Percentiles rank a stretch among this genome's conserved stretches.
phyloP scores from a whole-genome alignment of 2,113 vertebrate species.

The Amblyopsis rosae region DNA sequence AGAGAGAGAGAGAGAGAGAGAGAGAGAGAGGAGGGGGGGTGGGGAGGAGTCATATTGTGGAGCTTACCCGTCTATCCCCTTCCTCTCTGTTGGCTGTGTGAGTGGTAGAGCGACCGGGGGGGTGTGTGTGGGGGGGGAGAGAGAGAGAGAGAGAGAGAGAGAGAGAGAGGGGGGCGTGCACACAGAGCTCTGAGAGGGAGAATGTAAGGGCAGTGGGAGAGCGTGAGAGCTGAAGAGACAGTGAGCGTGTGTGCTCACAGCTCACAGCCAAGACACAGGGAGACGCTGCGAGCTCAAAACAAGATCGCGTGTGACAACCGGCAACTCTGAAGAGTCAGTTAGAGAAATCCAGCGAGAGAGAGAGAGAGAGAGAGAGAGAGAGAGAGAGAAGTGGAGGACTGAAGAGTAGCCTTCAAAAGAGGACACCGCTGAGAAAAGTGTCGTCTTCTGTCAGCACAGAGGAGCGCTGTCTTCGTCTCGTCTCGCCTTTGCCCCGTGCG shows the following conservation, averaged over 20 bases:
- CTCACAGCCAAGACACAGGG: conserved; percentile 47
- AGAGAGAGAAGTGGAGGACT: conserved; percentile 26
- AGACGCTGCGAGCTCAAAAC: conserved; percentile 62
- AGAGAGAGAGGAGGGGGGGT: conserved; percentile 13
- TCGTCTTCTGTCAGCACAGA: conserved; percentile 12
- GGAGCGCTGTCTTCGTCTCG: background rate
- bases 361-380: conserved; percentile 25
- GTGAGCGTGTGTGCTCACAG: conserved; percentile 45
- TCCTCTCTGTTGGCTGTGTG: conserved; percentile 57
- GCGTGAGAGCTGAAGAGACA: conserved; percentile 10
- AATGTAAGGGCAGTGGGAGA: background rate
- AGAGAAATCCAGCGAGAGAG: background rate
- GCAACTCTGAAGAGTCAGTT: conserved; percentile 50
- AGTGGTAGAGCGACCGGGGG: conserved; percentile 52
- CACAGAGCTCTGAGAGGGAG: too few species aligned
- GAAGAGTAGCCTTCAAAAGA: conserved; percentile 13
- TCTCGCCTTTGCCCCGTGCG: conserved; percentile 44
- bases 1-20: conserved; percentile 19
- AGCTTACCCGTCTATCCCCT: conserved; percentile 56
- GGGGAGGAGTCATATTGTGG: conserved; percentile 68
- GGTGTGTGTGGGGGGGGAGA: background rate
- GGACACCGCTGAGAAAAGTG: conserved; percentile 58
- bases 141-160: too few species aligned
- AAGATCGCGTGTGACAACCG: conserved; percentile 51
- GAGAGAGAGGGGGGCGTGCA: too few species aligned